phyloP scores from a whole-genome alignment of 2,113 vertebrate genomes.

The Pelecanoides urinatrix region DNA sequence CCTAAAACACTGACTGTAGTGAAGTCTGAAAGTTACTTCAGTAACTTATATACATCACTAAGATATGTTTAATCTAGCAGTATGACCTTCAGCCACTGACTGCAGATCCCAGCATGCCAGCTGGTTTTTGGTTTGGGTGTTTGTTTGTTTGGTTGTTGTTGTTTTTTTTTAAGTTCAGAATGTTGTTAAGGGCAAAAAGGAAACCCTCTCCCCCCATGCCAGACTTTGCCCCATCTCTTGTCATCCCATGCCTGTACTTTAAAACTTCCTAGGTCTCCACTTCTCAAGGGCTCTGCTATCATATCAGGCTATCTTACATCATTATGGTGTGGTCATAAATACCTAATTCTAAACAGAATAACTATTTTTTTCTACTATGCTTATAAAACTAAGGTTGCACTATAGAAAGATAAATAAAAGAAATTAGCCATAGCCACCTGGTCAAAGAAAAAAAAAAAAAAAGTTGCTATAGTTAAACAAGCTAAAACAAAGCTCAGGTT shows the following conservation, averaged over 20 bases:
- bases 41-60: background rate
- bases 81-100: background rate
- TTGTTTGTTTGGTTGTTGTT: background rate
- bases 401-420: background rate
- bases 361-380: background rate
- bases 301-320: background rate
- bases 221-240: background rate
- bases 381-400: background rate
- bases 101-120: background rate
- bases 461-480: background rate
- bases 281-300: background rate
- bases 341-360: background rate
- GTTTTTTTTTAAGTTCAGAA: background rate
- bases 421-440: background rate
- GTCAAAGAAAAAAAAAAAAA: background rate
- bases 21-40: background rate
- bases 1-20: background rate
- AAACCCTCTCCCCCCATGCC: rapidly evolving
- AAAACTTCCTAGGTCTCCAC: background rate
- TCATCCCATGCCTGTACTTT: background rate
- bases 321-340: background rate
- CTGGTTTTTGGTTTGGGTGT: rapidly evolving
- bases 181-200: background rate
- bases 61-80: background rate
- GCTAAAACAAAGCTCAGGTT: background rate